Percentiles rank a stretch among this genome's conserved stretches.
Conservation (phyloP, 2,113 vertebrate species). For the Tragelaphus scriptus region DNA sequence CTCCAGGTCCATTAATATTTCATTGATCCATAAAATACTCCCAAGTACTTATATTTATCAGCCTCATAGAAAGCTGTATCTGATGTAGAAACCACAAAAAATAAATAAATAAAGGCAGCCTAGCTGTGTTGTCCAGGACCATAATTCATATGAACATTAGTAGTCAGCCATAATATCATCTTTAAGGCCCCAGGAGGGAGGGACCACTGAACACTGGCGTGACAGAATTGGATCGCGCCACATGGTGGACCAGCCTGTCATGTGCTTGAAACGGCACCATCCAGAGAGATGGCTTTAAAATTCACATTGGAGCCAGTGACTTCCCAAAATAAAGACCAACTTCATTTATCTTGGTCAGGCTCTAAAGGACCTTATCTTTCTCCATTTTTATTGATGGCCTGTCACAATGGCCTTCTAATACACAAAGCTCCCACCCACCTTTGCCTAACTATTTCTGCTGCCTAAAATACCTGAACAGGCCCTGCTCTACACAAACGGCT, state of each 20-base stretch:
- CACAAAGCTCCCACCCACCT: not conserved
- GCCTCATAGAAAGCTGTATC: constrained; percentile 8
- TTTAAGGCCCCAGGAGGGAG: constrained; percentile 23
- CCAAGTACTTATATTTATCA: constrained; percentile 57
- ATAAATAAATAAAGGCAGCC: not conserved
- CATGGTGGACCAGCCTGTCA: not conserved
- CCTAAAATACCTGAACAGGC: not conserved
- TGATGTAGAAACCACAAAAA: not conserved
- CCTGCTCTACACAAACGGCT: accelerated
- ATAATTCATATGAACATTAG: not conserved
- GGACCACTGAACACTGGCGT: not conserved
- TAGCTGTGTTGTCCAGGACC: not conserved
- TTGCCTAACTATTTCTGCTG: not conserved
- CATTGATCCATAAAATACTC: constrained; percentile 68
- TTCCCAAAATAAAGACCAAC: not conserved
- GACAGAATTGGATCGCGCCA: constrained; percentile 6
- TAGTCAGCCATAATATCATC: not conserved
- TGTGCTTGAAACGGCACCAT: not conserved
- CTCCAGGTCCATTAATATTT: constrained; percentile 66
- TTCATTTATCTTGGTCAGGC: not conserved
- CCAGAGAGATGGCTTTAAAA: not conserved
- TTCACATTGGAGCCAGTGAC: not conserved
- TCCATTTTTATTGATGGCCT: not conserved
- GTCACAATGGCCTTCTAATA: not conserved
- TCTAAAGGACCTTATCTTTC: not conserved